Evolutionary conservation across 2,797 vertebrate species (phyloP), one percentile per base, ranked within the genome.

Genomic region (Xenopus petersii): DNA sequence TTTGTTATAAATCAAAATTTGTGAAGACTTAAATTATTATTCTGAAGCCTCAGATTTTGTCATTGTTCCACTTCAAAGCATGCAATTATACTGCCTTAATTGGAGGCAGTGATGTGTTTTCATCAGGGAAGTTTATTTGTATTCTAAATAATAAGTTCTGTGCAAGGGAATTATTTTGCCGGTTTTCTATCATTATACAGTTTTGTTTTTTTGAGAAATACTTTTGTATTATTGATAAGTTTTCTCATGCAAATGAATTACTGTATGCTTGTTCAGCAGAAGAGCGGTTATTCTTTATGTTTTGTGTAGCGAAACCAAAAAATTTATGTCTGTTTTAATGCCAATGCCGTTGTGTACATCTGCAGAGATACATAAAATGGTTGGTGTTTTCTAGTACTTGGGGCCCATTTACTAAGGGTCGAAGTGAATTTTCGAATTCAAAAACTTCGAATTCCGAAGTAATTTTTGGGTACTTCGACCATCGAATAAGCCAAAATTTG

Each of bases 71-170:
- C 89, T 89, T 92, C 88, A 91, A 91, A 91, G 89, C 84, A 91
- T 88, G 87, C 89, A 93, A 92, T 93, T 91, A 92, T 88, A 89
- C 88, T 87, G 87, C 86, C 86, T 91, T 92, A 92, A 92, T 91
- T 92, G 90, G 87, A 92, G 90, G 87, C 90, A 87, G 82, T 89
- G 89, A 89, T 92, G 90, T 92, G 89, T 87, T 90, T 88, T 91
- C 84, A 84, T 83, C 81, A 83, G 87, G 82, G 80, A 87, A 87
- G 85, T 89, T 91, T 93, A 86, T 89, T 91, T 90, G 87, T 90
- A 83, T 88, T 89, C 85, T 89, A 86, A 91, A 85, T 92, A 86
- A 84, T 85, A 83, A 90, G 84, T 92, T 86, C 90, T 86, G 89
- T 89, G 89, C 85, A 88, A 73, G 75, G 72, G 81, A 80, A 83